Base-by-base conservation (phyloP, 2,888 invertebrate species). In the Dynastes maya region DNA sequence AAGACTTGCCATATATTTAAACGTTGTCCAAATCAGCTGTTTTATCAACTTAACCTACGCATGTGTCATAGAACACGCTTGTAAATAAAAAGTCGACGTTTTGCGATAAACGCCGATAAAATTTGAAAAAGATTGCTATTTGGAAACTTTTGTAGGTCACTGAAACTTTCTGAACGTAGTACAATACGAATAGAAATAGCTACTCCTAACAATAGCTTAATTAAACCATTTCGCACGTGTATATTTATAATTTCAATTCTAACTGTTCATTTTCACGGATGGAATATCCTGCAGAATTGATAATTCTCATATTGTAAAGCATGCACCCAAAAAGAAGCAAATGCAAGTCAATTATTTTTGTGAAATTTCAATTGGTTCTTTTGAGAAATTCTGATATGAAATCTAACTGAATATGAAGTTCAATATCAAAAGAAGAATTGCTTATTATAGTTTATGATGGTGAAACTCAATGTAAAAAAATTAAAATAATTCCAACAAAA, bases 81-180 rank as follows among this genome's bases (percentile, higher is more conserved):
- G 32, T 55, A 53, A 71, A 40, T 55, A 71, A 72, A 16, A 58
- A 32, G 5, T 32, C 32, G 5, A 32, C 0, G 32, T 32, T 32
- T 32, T 32, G 32, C 32, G 32, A 32, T 32, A 32, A 32, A 32
- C 32, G 32, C 11, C 11, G 45, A 45, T 45, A 45, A 8, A 8
- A 45, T 8, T 32, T 32, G 5, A 32, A 11, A 2, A 45, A 45
- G n/a, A 22, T 55, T 9, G 55, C 55, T 8, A 55, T 55, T 55
- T n/a, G 16, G 22, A 55, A 22, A 8, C 22, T 1, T 68, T 68
- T 68, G 68, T 68, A 68, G 68, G 68, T 68, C 68, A 68, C 37
- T 65, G 65, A 40, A 65, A 68, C 51, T 68, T 68, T 68, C 51
- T 9, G 51, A 68, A 51, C 68, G 45, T 51, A 49, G 68, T 63